phyloP scores from a whole-genome alignment of 2,797 vertebrate genomes.

The Avahi laniger region DNA sequence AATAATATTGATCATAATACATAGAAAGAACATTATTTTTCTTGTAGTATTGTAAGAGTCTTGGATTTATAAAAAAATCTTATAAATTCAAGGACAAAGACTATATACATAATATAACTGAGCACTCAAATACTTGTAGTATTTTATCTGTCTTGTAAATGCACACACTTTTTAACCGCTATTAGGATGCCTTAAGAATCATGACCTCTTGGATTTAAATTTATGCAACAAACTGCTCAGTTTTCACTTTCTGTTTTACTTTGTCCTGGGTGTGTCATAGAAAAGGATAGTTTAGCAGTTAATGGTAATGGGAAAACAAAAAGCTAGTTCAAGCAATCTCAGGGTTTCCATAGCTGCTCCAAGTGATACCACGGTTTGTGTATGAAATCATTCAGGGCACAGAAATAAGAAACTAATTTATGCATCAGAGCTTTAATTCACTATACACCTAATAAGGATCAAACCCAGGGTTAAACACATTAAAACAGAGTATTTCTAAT shows the following conservation, averaged over 20 bases:
- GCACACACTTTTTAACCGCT: neutral
- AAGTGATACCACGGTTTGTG: neutral
- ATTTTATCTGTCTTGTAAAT: constrained; percentile 43
- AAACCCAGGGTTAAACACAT: neutral
- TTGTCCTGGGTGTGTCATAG: neutral
- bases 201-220: neutral
- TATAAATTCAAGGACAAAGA: constrained; percentile 41
- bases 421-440: neutral
- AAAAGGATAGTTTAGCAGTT: neutral
- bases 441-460: neutral
- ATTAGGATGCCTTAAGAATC: constrained; percentile 28
- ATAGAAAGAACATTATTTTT: constrained; percentile 33
- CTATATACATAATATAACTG: neutral
- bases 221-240: neutral
- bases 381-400: neutral
- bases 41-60: constrained; percentile 50
- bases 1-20: constrained; percentile 34
- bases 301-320: neutral
- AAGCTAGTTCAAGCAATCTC: neutral
- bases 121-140: neutral
- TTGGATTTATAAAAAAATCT: constrained; percentile 44
- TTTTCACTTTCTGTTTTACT: constrained; percentile 32
- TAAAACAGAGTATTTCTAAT: neutral
- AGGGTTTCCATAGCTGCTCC: neutral
- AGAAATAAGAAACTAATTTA: neutral